phyloP scores from a whole-genome alignment of 2,888 invertebrate genomes.

The Podabrus alpinus region DNA sequence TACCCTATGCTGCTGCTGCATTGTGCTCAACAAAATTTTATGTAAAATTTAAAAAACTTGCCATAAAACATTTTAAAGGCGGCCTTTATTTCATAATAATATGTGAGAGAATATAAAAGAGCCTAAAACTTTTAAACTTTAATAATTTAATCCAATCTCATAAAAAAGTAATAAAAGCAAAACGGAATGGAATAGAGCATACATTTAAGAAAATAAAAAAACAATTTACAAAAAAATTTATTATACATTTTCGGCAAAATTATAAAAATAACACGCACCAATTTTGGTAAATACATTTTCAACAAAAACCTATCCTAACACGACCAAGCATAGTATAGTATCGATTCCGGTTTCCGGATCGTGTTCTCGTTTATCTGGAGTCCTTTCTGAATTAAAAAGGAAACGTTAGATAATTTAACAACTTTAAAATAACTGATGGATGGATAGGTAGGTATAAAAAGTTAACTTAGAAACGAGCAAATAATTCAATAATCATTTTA shows the following conservation, averaged over 20 bases:
- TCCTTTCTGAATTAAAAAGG: constrained; percentile 1
- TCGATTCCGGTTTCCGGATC: neutral
- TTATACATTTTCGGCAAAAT: neutral
- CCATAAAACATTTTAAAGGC: neutral
- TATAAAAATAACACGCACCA: neutral
- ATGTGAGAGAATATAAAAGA: neutral
- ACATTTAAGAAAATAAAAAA: neutral
- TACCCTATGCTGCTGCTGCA: neutral
- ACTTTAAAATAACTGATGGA: neutral
- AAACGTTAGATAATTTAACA: neutral
- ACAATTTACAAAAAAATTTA: neutral
- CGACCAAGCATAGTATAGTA: neutral
- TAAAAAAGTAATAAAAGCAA: neutral
- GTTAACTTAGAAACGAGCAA: neutral
- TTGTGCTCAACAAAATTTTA: neutral
- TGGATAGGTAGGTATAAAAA: neutral
- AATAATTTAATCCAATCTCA: neutral
- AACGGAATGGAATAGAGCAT: neutral
- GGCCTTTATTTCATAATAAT: neutral
- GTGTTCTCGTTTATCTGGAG: constrained; percentile 1
- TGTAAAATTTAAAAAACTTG: neutral
- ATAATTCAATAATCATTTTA: neutral
- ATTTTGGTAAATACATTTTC: neutral
- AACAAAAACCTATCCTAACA: neutral
- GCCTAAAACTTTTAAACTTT: neutral